Evolutionary conservation across 2,113 vertebrate species (phyloP).

Genomic region (Barbus barbus): DNA sequence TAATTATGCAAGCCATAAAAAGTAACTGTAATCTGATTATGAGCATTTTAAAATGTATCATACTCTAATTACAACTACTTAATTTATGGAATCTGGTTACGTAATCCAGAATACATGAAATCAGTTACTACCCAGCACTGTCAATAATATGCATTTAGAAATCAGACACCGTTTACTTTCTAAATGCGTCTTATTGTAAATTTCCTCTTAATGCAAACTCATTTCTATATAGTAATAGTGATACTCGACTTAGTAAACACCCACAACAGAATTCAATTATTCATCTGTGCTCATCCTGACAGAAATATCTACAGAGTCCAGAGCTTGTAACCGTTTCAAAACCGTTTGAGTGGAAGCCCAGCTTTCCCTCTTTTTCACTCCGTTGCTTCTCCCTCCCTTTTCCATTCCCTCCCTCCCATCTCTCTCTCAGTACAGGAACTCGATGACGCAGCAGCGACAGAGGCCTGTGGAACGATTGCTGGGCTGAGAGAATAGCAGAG

Average conservation of each 20-base stretch:
- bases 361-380: constrained; percentile 2
- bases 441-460: constrained; percentile 62
- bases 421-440: constrained; percentile 57
- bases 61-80: neutral
- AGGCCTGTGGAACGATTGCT: constrained; percentile 63
- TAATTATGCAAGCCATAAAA: neutral
- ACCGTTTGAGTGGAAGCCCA: neutral
- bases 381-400: constrained; percentile 59
- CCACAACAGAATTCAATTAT: neutral
- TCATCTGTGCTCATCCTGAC: neutral
- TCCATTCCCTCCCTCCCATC: constrained; percentile 63
- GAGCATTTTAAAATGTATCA: too few species aligned
- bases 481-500: constrained; percentile 52
- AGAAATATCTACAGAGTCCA: too few species aligned
- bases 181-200: neutral
- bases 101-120: neutral
- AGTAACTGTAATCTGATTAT: neutral
- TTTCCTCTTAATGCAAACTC: neutral
- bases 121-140: neutral
- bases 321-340: neutral
- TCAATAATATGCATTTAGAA: neutral
- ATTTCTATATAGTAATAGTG: neutral
- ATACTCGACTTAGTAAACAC: neutral
- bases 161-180: neutral
- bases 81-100: neutral